Conservation (phyloP, 2,888 invertebrate species). For the Tanaodytes sp. region DNA sequence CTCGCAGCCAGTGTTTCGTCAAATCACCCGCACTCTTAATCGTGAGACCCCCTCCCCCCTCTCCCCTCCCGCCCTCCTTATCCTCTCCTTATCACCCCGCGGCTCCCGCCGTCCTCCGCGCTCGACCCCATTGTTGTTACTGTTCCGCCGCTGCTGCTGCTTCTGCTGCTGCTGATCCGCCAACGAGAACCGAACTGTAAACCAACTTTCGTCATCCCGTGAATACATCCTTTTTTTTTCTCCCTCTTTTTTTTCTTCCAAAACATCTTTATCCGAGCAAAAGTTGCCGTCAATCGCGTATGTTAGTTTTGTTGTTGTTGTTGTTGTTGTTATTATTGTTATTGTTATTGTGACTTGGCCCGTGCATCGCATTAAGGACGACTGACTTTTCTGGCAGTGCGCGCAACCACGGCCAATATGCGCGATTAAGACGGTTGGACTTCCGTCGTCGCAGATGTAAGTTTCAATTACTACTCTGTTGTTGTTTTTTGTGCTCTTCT, state of each 20-base stretch:
- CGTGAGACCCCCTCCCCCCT: no score
- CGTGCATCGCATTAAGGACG: slow-evolving; percentile 8
- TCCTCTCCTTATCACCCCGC: neutral
- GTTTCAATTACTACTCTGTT: no score
- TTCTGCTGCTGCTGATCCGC: no score
- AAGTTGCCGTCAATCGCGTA: no score
- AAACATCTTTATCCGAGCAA: no score
- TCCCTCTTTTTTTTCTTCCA: neutral
- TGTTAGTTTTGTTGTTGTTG: neutral
- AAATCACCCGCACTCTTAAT: neutral
- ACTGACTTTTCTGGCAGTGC: slow-evolving; percentile 16
- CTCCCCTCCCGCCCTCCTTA: neutral
- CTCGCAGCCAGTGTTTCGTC: neutral
- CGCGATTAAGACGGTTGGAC: slow-evolving; percentile 19
- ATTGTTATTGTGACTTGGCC: neutral
- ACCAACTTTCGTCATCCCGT: no score
- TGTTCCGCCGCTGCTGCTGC: neutral
- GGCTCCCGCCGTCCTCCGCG: neutral
- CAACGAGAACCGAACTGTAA: no score
- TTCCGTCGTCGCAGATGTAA: slow-evolving; percentile 26
- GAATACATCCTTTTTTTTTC: no score
- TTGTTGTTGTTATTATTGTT: neutral
- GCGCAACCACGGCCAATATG: slow-evolving; percentile 24
- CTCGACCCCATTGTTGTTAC: slow-evolving; percentile 18
- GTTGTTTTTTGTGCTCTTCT: slow-evolving; percentile 10